Base-by-base conservation (phyloP, 2,113 vertebrate genomes). In the Cyanoramphus novaezelandiae region DNA sequence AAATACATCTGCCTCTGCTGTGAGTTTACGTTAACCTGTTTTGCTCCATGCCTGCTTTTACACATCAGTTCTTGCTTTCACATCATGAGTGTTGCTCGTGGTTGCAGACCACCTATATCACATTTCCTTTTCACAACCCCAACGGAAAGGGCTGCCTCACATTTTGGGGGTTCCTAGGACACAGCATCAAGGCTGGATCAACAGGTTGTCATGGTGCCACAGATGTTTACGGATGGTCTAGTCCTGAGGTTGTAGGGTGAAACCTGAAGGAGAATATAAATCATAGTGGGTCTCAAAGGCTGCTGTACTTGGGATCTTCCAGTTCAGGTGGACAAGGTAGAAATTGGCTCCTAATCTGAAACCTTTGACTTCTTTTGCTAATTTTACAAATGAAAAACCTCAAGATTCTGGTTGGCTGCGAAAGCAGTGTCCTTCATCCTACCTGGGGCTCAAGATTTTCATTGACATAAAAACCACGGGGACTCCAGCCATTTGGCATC, bases 71-170 rank as follows among this genome's bases (percentile, higher is more conserved):
- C 64, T 87, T 65, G 17, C 63, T 82, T 92, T 88, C 55, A 67
- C 10, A 37, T 63, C 64, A 13, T 15, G n/a, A 82, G 33, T 0
- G 0, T 17, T 49, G 21, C 17, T 57, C 25, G 63, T 11, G 41
- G 41, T 52, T 77, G 29, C 18, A 90, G 57, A 65, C 3, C 24
- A 62, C 11, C 17, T 24, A 14, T 49, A 49, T 39, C 49, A 7
- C 11, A 7, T 77, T 44, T 88, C 15, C 11, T 25, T 35, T 69
- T 60, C 47, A 62, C 17, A 31, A 0, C 1, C 19, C 10, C 20
- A n/a, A 5, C n/a, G 31, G 49, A 82, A 85, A 69, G 7, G 16
- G 9, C 46, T 69, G 47, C 52, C 25, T 63, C 11, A 17, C 3
- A 0, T 82, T 80, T 69, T 72, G 70, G 33, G 47, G 16, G 8